A percentile compares a stretch with the other conserved stretches of the same genome.
Evolutionary conservation across 1,140 invertebrate species (phyloP).

Genomic region (Musca vetustissima): DNA sequence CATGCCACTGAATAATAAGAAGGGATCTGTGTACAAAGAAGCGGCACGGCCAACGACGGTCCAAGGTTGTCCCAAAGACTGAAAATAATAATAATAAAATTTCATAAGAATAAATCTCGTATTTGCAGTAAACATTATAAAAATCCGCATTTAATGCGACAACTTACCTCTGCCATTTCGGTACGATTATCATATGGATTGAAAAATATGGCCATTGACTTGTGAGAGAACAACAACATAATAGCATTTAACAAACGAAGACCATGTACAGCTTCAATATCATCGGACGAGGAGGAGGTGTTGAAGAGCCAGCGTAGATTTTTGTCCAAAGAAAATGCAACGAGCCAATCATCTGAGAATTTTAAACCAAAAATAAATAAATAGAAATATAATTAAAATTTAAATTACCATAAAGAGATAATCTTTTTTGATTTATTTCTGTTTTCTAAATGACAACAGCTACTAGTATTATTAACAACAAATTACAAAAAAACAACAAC

Average conservation of each 20-base stretch:
- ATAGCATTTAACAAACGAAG: slow-evolving; percentile 65
- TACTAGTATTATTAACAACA: neutral
- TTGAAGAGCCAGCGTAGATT: slow-evolving; percentile 63
- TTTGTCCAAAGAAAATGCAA: slow-evolving; percentile 65
- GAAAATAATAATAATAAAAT: slow-evolving; percentile 18
- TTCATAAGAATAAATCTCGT: too few relatives aligned
- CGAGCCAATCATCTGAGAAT: slow-evolving; percentile 59
- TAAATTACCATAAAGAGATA: too few relatives aligned
- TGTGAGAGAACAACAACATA: slow-evolving; percentile 65
- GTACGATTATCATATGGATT: slow-evolving; percentile 66
- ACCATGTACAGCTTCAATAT: slow-evolving; percentile 65
- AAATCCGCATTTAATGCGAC: neutral
- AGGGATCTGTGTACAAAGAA: slow-evolving; percentile 69
- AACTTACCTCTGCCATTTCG: slow-evolving; percentile 62
- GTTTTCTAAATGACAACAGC: neutral
- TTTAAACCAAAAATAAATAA: too few relatives aligned
- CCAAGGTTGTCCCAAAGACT: slow-evolving; percentile 64
- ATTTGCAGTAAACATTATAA: too few relatives aligned
- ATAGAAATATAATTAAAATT: neutral
- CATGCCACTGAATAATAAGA: slow-evolving; percentile 68
- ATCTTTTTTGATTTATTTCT: too few relatives aligned
- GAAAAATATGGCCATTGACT: slow-evolving; percentile 67
- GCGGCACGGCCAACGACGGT: slow-evolving; percentile 66
- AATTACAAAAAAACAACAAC: neutral
- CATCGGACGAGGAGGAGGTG: slow-evolving; percentile 57